Evolutionary conservation across 2,797 vertebrate genomes (phyloP).

Genomic region (Myotis daubentonii): DNA sequence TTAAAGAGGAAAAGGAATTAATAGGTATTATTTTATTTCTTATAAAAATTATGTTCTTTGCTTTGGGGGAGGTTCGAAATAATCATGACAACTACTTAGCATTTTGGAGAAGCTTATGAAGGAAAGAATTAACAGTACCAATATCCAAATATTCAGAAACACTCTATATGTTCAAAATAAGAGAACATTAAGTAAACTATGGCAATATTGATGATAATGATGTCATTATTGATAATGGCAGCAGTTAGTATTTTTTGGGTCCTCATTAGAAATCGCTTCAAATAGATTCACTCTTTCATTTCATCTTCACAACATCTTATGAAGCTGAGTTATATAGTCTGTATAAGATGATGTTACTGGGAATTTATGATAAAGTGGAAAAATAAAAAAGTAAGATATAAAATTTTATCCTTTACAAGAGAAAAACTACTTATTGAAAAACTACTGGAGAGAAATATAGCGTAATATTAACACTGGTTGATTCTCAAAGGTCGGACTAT

Average conservation of each 20-base stretch:
- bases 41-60: neutral
- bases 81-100: neutral
- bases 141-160: neutral
- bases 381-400: conserved; percentile 8
- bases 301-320: neutral
- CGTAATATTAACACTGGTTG: neutral
- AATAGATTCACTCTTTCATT: neutral
- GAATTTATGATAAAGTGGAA: neutral
- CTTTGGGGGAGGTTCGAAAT: neutral
- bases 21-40: neutral
- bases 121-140: neutral
- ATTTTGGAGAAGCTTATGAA: neutral
- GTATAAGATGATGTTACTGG: neutral
- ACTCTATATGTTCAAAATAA: neutral
- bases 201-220: neutral
- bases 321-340: neutral
- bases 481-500: neutral
- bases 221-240: neutral
- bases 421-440: neutral
- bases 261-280: conserved; percentile 20
- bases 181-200: neutral
- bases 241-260: neutral
- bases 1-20: neutral
- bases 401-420: conserved; percentile 27
- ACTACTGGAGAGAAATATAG: neutral